Percentiles rank a stretch among this genome's conserved stretches.
phyloP scores from a whole-genome alignment of 2,797 vertebrate species.

The Enteromius anoplus region DNA sequence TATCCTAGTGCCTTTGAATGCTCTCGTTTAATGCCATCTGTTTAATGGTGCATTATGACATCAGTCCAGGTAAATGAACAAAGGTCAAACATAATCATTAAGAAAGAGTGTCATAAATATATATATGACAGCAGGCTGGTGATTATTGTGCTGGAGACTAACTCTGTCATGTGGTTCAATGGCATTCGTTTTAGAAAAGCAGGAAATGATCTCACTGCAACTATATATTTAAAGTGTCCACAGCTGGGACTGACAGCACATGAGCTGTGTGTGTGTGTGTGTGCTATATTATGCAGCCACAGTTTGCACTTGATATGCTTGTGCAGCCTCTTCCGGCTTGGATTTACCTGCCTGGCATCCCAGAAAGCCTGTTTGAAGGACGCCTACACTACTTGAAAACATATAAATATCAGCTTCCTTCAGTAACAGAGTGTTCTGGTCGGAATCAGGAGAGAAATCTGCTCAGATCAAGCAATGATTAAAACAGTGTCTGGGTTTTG shows the following conservation, averaged over 20 bases:
- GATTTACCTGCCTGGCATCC: background rate
- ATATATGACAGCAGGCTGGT: background rate
- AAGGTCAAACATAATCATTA: background rate
- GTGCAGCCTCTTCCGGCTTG: background rate
- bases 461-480: too few species aligned
- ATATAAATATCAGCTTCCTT: background rate
- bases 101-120: background rate
- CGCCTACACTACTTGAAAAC: background rate
- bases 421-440: background rate
- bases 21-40: constrained; percentile 2
- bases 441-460: too few species aligned
- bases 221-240: constrained; percentile 62
- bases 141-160: background rate
- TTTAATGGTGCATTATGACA: background rate
- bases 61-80: background rate
- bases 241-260: constrained; percentile 74
- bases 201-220: constrained; percentile 65
- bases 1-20: background rate
- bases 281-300: background rate
- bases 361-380: background rate
- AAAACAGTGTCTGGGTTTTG: too few species aligned
- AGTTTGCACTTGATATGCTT: constrained; percentile 38
- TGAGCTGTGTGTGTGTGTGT: constrained; percentile 3
- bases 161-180: constrained; percentile 52
- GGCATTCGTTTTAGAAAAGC: constrained; percentile 64